Base-by-base conservation (phyloP, 2,888 invertebrate genomes). In the Tigriopus californicus region DNA sequence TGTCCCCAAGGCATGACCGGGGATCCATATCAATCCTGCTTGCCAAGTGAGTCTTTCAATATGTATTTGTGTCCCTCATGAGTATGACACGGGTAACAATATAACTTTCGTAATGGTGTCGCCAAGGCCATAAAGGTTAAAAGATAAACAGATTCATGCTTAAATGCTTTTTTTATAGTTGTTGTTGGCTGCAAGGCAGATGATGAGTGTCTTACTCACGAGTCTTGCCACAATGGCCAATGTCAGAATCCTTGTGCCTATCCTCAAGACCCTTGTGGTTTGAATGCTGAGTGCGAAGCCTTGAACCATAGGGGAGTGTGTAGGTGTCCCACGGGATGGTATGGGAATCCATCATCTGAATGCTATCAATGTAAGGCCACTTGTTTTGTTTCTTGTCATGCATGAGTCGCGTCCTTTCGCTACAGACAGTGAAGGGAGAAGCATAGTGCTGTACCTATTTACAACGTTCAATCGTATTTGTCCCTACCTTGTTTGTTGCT, bases 1-100 rank as follows among this genome's bases (percentile, higher is more conserved):
- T 90, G 90, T 69, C 81, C 82, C 4, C 63, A 63, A 42, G 68
- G 68, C 11, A 62, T 65, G 15, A 77, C 78, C 62, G 90, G 90
- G 59, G 85, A 89, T 75, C 83, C 89, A 41, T 83, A 83, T 66
- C 76, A 79, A 11, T 79, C 80, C 65, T 88, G 89, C 67, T 79
- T 82, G 69, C 76, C 82, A 49, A 75, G 81, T 24, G 56, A 56
- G 24, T 56, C n/a, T n/a, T n/a, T n/a, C n/a, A n/a, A n/a, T n/a
- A n/a, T n/a, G n/a, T n/a, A n/a, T n/a, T n/a, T n/a, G n/a, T n/a
- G n/a, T n/a, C n/a, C n/a, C n/a, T n/a, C n/a, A n/a, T n/a, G n/a
- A n/a, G n/a, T n/a, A n/a, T n/a, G n/a, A n/a, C n/a, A n/a, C n/a
- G n/a, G n/a, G n/a, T n/a, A n/a, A n/a, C n/a, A n/a, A n/a, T n/a